Base-by-base conservation (phyloP, 1,140 invertebrate genomes). In the Atopsyche davidsoni region DNA sequence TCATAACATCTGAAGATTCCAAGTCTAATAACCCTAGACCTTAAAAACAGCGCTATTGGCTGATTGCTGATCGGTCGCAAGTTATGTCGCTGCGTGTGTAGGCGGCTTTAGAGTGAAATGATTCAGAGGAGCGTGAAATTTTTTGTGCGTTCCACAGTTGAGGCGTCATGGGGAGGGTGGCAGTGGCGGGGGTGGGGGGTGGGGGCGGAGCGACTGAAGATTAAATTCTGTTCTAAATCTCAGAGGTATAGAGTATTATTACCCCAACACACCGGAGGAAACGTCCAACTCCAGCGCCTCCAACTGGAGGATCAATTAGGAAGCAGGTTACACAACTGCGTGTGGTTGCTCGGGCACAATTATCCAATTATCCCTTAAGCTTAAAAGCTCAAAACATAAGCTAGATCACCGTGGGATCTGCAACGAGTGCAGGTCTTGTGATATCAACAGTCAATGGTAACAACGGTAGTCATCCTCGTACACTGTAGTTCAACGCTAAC, bases 171-270 rank as follows among this genome's bases (percentile, higher is more conserved):
- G 25, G 25, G n/a, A 28, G 25, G 25, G 10, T 13, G 18, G 23
- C 22, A 39, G 28, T 32, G 31, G 39, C 22, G 22, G 42, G 44
- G 32, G 31, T 32, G 43, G 38, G 17, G n/a, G 22, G 3, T 14
- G 32, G 31, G 39, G 38, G 17, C 46, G 35, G 46, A 48, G 45
- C 39, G 46, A 17, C 7, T 40, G 46, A 48, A 55, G 53, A 55
- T 55, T 55, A 55, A 55, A 55, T 55, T 55, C 49, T 38, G 47
- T 34, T 47, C 41, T 51, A 55, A 55, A 55, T 51, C 53, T 55
- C 53, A n/a, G 38, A 55, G 53, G 53, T 51, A 55, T 55, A 55
- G 53, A 47, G 43, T 51, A 55, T 55, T 51, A 55, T 55, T 55
- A 55, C 53, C 31, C 46, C 42, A 39, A 45, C 14, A 40, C 45